Evolutionary conservation across 2,888 invertebrate species (phyloP), one percentile per base, ranked within the genome.

Genomic region (Saturnia japonica): DNA sequence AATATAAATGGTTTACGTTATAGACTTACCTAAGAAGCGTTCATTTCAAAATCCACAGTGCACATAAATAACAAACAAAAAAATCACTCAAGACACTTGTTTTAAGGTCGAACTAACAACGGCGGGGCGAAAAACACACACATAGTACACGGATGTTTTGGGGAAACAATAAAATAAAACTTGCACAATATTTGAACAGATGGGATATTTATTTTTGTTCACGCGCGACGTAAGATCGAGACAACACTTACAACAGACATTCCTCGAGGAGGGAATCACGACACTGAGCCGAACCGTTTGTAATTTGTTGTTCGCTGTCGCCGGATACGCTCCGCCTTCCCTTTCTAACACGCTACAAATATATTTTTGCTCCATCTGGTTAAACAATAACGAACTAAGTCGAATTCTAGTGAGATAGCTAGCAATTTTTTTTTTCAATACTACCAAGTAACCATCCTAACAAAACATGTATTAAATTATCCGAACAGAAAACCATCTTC

Each of bases 101-200:
- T 60, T 84, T 81, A 83, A 78, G 81, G 75, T 76, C 72, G 76
- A 76, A 74, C 81, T 76, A 81, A 78, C 74, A 81, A 78, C 74
- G 77, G 72, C 79, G 69, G 74, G 74, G 72, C 80, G 79, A 82
- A 78, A 79, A 84, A 80, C 87, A 83, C 85, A 84, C 87, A 88
- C 89, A 89, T 86, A 77, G 83, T 88, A 85, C 75, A 77, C 73
- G 77, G 77, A 79, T 78, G 80, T 82, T 85, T 88, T 87, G 80
- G 74, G 84, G 82, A 82, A 86, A 88, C 85, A 87, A 87, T 87
- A 88, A 87, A 86, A 83, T n/a, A 89, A 86, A 90, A 91, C 90
- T 88, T 87, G 86, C 91, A 91, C 90, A 90, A 89, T 92, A 90
- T 90, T 90, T 90, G 85, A 88, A 91, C 93, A 93, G 92, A 91